Conservation (phyloP, 2,888 invertebrate species). For the Nomada ferruginata region DNA sequence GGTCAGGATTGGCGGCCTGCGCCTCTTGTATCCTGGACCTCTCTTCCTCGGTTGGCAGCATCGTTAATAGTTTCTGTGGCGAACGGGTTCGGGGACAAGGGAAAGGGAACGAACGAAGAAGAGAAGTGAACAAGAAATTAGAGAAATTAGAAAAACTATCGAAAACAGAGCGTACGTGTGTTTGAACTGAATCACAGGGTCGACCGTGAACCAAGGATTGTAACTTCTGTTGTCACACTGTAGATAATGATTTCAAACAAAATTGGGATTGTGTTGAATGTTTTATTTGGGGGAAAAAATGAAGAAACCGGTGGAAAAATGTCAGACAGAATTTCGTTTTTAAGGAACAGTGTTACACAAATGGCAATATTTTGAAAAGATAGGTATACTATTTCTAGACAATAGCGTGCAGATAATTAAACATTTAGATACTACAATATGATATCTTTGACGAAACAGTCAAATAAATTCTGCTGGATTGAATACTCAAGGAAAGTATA, state of each 20-base stretch:
- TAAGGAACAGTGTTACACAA: background rate
- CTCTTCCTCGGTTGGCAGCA: constrained; percentile 99
- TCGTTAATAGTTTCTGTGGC: constrained; percentile 93
- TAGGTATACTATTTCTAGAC: background rate
- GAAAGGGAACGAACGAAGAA: constrained; percentile 59
- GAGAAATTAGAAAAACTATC: constrained; percentile 61
- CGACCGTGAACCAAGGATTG: constrained; percentile 51
- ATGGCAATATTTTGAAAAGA: background rate
- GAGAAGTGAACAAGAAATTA: constrained; percentile 66
- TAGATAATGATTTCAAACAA: constrained; percentile 35
- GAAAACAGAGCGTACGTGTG: constrained; percentile 39
- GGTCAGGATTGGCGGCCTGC: constrained; percentile 95
- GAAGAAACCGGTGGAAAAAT: constrained; percentile 18
- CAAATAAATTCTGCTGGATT: too few relatives aligned
- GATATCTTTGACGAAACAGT: background rate
- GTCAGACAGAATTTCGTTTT: constrained; percentile 36
- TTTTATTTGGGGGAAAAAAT: constrained; percentile 28
- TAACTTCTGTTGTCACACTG: constrained; percentile 2
- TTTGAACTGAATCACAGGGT: constrained; percentile 50
- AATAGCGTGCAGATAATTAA: background rate
- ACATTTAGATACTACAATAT: background rate
- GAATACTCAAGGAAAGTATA: too few relatives aligned
- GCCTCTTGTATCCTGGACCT: constrained; percentile 98
- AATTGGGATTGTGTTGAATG: constrained; percentile 45
- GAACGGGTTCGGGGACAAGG: constrained; percentile 28